These are phyloP conservation scores for Lepidonotus clava DNA, from an alignment of 2,888 invertebrate genomes.

Conservation along the genomic window DNA sequence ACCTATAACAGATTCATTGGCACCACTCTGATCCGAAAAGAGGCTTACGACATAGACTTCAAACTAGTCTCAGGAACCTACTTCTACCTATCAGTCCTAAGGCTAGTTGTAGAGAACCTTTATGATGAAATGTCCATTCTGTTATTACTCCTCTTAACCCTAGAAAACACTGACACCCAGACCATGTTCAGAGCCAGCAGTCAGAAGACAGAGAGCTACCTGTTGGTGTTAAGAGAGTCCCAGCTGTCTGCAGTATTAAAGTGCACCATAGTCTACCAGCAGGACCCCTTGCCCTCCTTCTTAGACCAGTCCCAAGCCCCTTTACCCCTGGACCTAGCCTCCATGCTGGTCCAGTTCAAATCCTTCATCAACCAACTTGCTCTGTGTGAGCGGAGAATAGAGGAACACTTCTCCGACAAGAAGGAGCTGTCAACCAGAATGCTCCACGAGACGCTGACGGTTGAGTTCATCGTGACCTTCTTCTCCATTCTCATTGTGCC, in stretches of 20 bases:
- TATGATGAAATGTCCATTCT: background rate
- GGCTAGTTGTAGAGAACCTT: background rate
- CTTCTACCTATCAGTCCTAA: background rate
- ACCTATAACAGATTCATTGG: background rate
- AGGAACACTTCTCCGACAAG: background rate
- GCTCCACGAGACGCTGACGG: background rate
- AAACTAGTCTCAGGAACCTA: background rate
- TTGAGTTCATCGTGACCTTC: slow-evolving; percentile 19
- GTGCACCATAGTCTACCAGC: background rate
- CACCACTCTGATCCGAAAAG: background rate
- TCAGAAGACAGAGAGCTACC: background rate
- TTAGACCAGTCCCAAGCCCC: background rate
- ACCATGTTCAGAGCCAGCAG: background rate
- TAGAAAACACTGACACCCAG: background rate
- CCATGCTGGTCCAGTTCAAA: background rate
- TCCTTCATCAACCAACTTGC: background rate
- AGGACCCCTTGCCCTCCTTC: background rate
- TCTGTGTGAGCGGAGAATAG: background rate
- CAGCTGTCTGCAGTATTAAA: background rate
- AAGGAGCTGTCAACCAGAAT: background rate
- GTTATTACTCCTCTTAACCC: background rate
- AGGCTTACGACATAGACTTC: background rate
- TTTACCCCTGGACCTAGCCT: background rate
- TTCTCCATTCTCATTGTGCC: slow-evolving; percentile 4
- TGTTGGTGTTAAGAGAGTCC: background rate